Evolutionary conservation across 2,888 invertebrate genomes (phyloP).

Genomic region (Chrysodeixis includens): DNA sequence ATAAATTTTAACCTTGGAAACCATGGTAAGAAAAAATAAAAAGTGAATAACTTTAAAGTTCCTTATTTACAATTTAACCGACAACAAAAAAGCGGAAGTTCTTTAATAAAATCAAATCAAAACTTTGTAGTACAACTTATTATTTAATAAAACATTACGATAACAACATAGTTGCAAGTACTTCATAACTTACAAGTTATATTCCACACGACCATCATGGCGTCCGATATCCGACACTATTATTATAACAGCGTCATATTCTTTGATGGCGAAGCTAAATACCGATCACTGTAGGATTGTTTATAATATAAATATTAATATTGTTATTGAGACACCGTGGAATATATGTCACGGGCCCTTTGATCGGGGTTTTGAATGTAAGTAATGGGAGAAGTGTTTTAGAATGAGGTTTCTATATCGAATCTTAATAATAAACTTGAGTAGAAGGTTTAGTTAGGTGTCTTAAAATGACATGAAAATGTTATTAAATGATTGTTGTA

Average conservation of each 20-base stretch:
- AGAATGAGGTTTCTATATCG: not conserved
- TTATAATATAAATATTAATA: slow-evolving; percentile 16
- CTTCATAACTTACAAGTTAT: slow-evolving; percentile 31
- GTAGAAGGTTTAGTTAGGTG: too few species aligned
- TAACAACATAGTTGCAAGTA: slow-evolving; percentile 60
- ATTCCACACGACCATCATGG: slow-evolving; percentile 40
- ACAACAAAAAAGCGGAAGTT: too few species aligned
- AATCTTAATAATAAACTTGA: too few species aligned
- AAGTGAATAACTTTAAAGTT: too few species aligned
- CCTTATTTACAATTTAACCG: too few species aligned
- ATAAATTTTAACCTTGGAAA: too few species aligned
- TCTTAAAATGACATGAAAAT: too few species aligned
- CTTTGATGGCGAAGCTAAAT: slow-evolving; percentile 57
- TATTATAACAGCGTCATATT: slow-evolving; percentile 57
- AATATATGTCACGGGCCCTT: not conserved
- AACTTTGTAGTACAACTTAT: slow-evolving; percentile 37
- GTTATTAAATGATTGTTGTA: too few species aligned
- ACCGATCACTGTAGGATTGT: slow-evolving; percentile 42
- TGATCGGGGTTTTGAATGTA: not conserved
- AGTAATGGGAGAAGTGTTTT: not conserved
- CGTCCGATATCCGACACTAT: slow-evolving; percentile 54
- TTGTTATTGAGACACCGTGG: slow-evolving; percentile 8
- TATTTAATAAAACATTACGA: slow-evolving; percentile 34
- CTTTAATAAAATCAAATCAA: slow-evolving; percentile 18
- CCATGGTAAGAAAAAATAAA: too few species aligned